Conservation (phyloP, 1,140 invertebrate genomes). For the Epicauta chinensis region DNA sequence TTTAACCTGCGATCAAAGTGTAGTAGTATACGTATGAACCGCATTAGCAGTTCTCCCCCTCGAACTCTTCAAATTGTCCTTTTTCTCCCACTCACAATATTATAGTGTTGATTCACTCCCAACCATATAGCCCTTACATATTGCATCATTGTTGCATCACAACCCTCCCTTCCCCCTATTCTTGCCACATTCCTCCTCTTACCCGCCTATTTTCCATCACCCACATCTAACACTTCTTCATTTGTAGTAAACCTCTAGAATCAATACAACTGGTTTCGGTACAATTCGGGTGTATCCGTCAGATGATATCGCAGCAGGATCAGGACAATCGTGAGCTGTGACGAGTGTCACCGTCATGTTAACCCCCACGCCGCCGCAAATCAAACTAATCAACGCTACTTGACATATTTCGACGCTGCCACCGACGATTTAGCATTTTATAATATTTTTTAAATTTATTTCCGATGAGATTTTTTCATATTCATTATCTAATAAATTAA, state of each 20-base stretch:
- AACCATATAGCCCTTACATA: slow-evolving; percentile 1
- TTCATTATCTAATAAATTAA: no score
- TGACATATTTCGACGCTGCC: slow-evolving; percentile 9
- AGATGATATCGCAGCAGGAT: slow-evolving; percentile 21
- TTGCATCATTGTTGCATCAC: slow-evolving; percentile 17
- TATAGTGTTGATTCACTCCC: slow-evolving; percentile 8
- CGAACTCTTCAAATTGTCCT: slow-evolving; percentile 16
- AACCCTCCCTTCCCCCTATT: slow-evolving; percentile 17
- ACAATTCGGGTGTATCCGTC: slow-evolving; percentile 19
- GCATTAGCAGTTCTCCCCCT: slow-evolving; percentile 24
- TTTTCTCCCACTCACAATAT: background rate
- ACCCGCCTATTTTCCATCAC: no score
- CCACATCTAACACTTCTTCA: slow-evolving; percentile 25
- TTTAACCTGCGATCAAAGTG: slow-evolving; percentile 36
- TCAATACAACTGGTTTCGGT: slow-evolving; percentile 28
- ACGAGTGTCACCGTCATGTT: slow-evolving; percentile 24
- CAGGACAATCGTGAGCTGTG: slow-evolving; percentile 23
- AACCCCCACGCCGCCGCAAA: slow-evolving; percentile 20
- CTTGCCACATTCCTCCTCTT: no score
- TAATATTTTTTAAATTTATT: no score
- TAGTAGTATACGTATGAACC: slow-evolving; percentile 28
- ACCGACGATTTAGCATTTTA: background rate
- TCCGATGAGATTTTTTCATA: no score
- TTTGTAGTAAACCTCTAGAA: slow-evolving; percentile 25
- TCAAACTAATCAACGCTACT: slow-evolving; percentile 22